Base-by-base conservation (phyloP, 2,113 vertebrate genomes). In the Zootoca vivipara region DNA sequence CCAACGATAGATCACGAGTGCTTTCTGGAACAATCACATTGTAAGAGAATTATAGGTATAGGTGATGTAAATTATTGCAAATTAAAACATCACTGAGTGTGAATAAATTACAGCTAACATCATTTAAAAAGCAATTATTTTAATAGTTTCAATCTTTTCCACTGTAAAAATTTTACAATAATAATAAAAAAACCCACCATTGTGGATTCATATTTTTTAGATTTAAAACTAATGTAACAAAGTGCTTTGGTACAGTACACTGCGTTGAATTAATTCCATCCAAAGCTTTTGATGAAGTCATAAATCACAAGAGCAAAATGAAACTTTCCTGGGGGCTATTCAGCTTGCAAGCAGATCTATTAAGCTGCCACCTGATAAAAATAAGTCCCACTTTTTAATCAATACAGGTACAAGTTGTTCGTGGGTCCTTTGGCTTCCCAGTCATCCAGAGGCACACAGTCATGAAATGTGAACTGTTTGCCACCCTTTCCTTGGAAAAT, bases 51-150 rank as follows among this genome's bases (percentile, higher is more conserved):
- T 77, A 86, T 74, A 77, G 86, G 30, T 30, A 82, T 20, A 77
- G 46, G 20, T 24, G 87, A 58, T 70, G 35, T 1, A 87, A 90
- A 87, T 87, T 0, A 0, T 1, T 24, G 9, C 85, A 86, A 52
- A 88, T 90, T 87, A 90, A 91, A 90, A 40, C 20, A 81, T 6
- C 3, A 80, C 4, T 33, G 10, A n/a, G 52, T 82, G 69, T 69
- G 88, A 90, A 85, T 88, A 89, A 85, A 86, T 90, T 5, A 7
- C 18, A 15, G 52, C 81, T 87, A 69, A 79, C 83, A 73, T 89
- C 58, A 86, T 90, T 30, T 33, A 6, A 65, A 67, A 56, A 42
- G 4, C 13, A 91, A 56, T 91, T 90, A 58, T 81, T 85, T 85
- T 81, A 4, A 5, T 70, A 72, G 42, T 64, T 88, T n/a, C 38